Conservation (phyloP, 2,797 vertebrate genomes). For the Masticophis lateralis region DNA sequence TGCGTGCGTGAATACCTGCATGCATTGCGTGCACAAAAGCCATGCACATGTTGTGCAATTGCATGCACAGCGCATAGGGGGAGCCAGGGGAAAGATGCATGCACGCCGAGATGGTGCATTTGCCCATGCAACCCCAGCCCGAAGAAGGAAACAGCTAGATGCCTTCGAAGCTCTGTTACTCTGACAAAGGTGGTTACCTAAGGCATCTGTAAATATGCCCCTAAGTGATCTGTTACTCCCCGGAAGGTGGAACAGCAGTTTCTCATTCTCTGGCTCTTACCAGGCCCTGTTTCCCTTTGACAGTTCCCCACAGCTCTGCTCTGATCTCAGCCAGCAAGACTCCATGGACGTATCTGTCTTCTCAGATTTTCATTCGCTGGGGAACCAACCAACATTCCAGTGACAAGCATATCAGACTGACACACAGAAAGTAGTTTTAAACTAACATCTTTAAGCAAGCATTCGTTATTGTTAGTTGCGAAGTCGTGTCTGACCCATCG, state of each 20-base stretch:
- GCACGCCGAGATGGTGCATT: too few relatives aligned
- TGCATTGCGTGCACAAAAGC: too few relatives aligned
- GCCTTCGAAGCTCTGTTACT: too few relatives aligned
- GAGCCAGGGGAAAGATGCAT: too few relatives aligned
- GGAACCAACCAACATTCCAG: background rate
- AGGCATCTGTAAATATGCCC: background rate
- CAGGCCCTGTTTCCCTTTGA: background rate
- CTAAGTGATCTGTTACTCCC: background rate
- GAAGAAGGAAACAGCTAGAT: too few relatives aligned
- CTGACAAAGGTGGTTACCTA: background rate
- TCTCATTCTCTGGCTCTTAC: background rate
- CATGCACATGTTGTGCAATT: too few relatives aligned
- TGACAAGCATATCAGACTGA: background rate
- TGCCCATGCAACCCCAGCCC: too few relatives aligned
- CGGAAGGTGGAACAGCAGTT: background rate
- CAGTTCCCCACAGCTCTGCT: background rate
- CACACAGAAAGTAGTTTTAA: background rate
- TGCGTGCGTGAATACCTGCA: too few relatives aligned
- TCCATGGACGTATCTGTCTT: too few relatives aligned
- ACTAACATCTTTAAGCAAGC: background rate
- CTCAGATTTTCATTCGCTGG: background rate
- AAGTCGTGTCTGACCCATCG: too few relatives aligned
- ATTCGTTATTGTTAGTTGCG: too few relatives aligned
- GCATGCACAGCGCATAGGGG: too few relatives aligned
- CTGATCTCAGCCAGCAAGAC: background rate